These are phyloP conservation scores for Leucozona laternaria DNA, from an alignment of 2,888 invertebrate species.

Conservation along the genomic window DNA sequence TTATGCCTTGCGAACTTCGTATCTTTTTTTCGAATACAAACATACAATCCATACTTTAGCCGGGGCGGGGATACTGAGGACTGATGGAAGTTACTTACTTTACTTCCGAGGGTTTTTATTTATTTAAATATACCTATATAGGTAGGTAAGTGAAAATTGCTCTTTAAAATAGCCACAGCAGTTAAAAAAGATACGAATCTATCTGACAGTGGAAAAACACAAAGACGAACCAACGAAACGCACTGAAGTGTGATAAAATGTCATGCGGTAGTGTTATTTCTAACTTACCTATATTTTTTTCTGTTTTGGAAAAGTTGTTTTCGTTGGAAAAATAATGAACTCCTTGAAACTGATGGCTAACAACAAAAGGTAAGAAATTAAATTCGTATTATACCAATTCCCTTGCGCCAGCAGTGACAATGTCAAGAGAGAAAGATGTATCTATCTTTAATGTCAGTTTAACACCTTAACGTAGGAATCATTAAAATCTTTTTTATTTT, in stretches of 20 bases:
- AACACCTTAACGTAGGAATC: conserved; percentile 68
- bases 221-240: conserved; percentile 55
- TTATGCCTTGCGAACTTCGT: conserved; percentile 57
- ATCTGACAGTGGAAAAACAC: conserved; percentile 31
- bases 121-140: not conserved
- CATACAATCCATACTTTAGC: not conserved
- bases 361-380: conserved; percentile 58
- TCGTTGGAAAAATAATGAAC: conserved; percentile 35
- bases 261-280: conserved; percentile 68
- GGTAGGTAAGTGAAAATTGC: conserved; percentile 62
- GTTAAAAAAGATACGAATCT: conserved; percentile 71
- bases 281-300: not conserved
- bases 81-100: conserved; percentile 2
- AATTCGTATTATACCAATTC: conserved; percentile 65
- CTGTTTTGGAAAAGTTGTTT: conserved; percentile 5
- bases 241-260: conserved; percentile 74
- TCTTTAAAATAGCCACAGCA: conserved; percentile 70
- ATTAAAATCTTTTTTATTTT: conserved; percentile 59
- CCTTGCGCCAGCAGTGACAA: conserved; percentile 22
- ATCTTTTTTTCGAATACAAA: not conserved
- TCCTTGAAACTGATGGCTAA: conserved; percentile 52
- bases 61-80: not conserved
- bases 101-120: conserved; percentile 39
- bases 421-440: conserved; percentile 43
- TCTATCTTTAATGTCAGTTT: conserved; percentile 65